Conservation (phyloP, 2,797 vertebrate genomes). For the Enteromius treurensis region DNA sequence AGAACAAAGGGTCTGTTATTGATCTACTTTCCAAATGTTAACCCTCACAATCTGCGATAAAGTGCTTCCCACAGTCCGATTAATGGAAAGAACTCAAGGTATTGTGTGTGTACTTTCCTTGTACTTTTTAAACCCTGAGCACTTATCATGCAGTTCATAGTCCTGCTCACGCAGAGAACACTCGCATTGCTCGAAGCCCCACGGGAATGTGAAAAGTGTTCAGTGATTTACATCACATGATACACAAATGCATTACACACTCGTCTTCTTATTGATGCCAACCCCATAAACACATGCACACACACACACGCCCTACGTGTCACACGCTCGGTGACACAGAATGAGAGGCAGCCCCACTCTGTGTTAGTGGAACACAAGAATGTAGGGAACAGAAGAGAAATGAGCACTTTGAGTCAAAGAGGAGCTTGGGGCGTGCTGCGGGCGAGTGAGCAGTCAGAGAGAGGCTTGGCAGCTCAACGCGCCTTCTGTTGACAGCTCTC, state of each 20-base stretch:
- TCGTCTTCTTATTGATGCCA: constrained; percentile 66
- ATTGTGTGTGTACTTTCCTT: not conserved
- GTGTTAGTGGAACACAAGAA: constrained; percentile 88
- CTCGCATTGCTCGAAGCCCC: constrained; percentile 30
- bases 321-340: constrained; percentile 51
- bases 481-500: constrained; percentile 91
- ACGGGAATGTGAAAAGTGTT: constrained; percentile 63
- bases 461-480: constrained; percentile 86
- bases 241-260: constrained; percentile 45
- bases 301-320: constrained; percentile 45
- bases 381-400: constrained; percentile 91
- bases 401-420: constrained; percentile 93
- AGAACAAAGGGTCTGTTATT: not conserved
- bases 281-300: constrained; percentile 65
- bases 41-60: not conserved
- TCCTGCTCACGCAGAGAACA: constrained; percentile 11
- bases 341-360: constrained; percentile 69
- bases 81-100: constrained; percentile 12
- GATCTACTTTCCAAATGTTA: not conserved
- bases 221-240: constrained; percentile 43
- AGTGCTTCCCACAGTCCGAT: not conserved
- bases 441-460: constrained; percentile 88
- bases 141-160: constrained; percentile 32
- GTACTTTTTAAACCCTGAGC: constrained; percentile 14
- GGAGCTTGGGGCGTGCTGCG: constrained; percentile 92